These are phyloP conservation scores for Melanostoma scalare DNA, from an alignment of 2,888 invertebrate genomes.

Conservation along the genomic window DNA sequence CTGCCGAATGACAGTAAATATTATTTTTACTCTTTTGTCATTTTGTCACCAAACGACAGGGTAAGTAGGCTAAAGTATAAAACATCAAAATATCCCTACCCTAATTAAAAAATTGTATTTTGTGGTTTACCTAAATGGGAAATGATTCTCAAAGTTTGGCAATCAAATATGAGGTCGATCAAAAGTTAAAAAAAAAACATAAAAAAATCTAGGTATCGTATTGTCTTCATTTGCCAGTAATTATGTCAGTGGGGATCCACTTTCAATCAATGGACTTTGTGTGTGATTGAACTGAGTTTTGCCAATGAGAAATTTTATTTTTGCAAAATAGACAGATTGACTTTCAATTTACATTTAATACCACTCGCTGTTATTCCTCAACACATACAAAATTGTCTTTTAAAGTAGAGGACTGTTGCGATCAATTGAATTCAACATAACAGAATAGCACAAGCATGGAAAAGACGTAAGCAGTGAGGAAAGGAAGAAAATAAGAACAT, in stretches of 20 bases:
- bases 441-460: no score
- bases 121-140: no score
- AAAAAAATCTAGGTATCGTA: not conserved
- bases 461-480: no score
- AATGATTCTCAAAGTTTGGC: no score
- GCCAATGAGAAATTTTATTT: conserved; percentile 16
- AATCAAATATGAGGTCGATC: no score
- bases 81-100: no score
- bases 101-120: no score
- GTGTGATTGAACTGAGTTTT: conserved; percentile 9
- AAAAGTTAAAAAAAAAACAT: no score
- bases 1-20: conserved; percentile 2
- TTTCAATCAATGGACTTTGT: conserved; percentile 1
- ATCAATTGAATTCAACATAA: no score
- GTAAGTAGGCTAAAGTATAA: not conserved
- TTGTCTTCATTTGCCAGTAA: not conserved
- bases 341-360: conserved; percentile 29
- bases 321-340: conserved; percentile 33
- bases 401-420: no score
- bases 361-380: not conserved
- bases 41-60: not conserved
- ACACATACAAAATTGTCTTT: no score
- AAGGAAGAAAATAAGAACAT: no score
- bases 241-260: conserved; percentile 13
- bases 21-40: not conserved